phyloP scores from a whole-genome alignment of 2,888 invertebrate genomes.

The Drosophila meridionalis region DNA sequence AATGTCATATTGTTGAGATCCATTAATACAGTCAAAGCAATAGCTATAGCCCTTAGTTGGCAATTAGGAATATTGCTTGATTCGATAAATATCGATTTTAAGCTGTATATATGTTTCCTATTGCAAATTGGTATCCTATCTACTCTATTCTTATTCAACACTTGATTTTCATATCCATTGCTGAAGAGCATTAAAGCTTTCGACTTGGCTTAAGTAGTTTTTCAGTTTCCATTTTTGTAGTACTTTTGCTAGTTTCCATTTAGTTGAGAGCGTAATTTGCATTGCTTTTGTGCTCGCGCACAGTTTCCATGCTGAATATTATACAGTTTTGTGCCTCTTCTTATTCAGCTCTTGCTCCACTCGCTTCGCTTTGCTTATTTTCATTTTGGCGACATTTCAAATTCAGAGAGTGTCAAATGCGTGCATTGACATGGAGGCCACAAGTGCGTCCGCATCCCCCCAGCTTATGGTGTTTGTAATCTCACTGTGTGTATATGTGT shows the following conservation, averaged over 20 bases:
- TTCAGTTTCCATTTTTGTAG: neutral
- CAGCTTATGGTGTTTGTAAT: constrained; percentile 24
- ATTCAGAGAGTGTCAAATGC: constrained; percentile 71
- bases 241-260: constrained; percentile 37
- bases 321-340: constrained; percentile 35
- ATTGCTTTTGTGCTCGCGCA: constrained; percentile 32
- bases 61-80: neutral
- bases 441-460: constrained; percentile 57
- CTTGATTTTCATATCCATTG: neutral
- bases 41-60: neutral
- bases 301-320: constrained; percentile 42
- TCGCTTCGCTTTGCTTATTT: constrained; percentile 46
- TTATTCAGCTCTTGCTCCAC: constrained; percentile 10
- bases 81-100: neutral
- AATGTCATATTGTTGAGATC: too few species aligned
- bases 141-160: neutral
- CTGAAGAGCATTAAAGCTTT: constrained; percentile 14
- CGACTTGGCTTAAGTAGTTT: neutral
- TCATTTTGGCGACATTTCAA: constrained; percentile 73
- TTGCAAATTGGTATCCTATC: neutral
- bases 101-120: too few species aligned
- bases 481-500: neutral
- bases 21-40: neutral
- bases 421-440: constrained; percentile 75
- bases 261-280: constrained; percentile 48